Conservation (phyloP, 1,140 invertebrate genomes). For the Macrostomum lignano region DNA sequence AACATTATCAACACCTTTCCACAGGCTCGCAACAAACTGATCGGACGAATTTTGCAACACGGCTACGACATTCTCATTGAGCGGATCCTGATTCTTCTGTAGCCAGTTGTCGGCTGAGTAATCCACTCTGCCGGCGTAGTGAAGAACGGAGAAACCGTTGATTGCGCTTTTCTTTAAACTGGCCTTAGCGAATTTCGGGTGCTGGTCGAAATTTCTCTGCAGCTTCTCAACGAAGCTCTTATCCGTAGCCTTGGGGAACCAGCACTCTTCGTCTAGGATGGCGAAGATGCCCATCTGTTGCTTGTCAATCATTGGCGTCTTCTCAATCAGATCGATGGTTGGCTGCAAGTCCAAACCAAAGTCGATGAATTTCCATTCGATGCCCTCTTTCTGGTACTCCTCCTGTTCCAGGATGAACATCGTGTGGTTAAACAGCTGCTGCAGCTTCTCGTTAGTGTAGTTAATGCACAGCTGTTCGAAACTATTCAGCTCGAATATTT, state of each 20-base stretch:
- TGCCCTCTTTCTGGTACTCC: conserved; percentile 91
- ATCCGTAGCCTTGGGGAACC: conserved; percentile 97
- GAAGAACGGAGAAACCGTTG: conserved; percentile 81
- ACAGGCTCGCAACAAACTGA: conserved; percentile 48
- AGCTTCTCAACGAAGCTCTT: conserved; percentile 94
- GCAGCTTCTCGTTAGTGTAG: conserved; percentile 96
- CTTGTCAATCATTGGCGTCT: conserved; percentile 31
- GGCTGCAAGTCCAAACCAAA: conserved; percentile 94
- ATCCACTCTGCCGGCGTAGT: conserved; percentile 96
- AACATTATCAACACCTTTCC: conserved; percentile 82
- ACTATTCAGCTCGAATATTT: conserved; percentile 59
- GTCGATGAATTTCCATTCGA: conserved; percentile 99
- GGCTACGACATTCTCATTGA: conserved; percentile 91
- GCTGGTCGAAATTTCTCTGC: conserved; percentile 59
- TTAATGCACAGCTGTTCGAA: conserved; percentile 98
- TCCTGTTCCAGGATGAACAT: conserved; percentile 99
- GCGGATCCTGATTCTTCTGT: conserved; percentile 98
- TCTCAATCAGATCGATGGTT: conserved; percentile 94
- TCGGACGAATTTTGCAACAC: conserved; percentile 77
- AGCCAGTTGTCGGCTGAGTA: conserved; percentile 89
- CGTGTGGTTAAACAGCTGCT: conserved; percentile 97
- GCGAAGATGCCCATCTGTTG: conserved; percentile 91
- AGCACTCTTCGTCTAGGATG: conserved; percentile 83
- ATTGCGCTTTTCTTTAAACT: conserved; percentile 80
- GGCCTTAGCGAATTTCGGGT: conserved; percentile 90